Evolutionary conservation across 2,797 vertebrate species (phyloP).

Genomic region (Bovichtus variegatus): DNA sequence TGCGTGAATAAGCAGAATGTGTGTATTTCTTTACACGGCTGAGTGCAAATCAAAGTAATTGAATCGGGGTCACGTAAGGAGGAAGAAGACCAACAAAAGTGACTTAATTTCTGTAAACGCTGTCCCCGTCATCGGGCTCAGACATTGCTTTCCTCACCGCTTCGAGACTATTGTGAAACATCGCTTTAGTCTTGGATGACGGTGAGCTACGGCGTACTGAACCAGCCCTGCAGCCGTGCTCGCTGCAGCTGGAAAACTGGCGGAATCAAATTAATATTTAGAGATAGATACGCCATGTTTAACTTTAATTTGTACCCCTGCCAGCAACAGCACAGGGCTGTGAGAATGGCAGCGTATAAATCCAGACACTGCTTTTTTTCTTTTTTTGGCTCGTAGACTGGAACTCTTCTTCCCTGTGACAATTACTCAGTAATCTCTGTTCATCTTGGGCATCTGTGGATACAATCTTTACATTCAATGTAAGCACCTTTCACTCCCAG

Average conservation of each 20-base stretch:
- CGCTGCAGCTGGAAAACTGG: conserved; percentile 5
- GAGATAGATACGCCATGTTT: conserved; percentile 6
- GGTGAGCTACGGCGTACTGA: too few species aligned
- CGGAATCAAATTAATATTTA: conserved; percentile 43
- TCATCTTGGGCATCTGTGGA: neutral
- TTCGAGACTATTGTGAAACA: neutral
- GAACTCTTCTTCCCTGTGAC: neutral
- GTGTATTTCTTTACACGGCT: neutral
- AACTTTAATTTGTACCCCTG: conserved; percentile 1
- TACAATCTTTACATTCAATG: neutral
- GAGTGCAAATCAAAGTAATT: conserved; percentile 12
- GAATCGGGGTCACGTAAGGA: neutral
- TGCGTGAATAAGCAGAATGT: neutral
- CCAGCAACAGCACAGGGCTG: neutral
- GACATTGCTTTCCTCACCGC: neutral
- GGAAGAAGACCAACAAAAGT: neutral
- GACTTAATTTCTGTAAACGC: neutral
- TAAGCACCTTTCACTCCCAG: neutral
- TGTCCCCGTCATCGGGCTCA: neutral
- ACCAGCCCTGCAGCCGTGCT: neutral
- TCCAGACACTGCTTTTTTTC: neutral
- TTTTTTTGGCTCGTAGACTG: neutral
- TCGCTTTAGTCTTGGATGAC: conserved; percentile 6
- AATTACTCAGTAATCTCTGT: conserved; percentile 19
- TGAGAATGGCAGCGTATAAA: neutral